Percentiles rank a stretch among this genome's conserved stretches.
These are phyloP conservation scores for Ictidomys tridecemlineatus DNA, from an alignment of 2,113 vertebrate species.

Conservation along the genomic window DNA sequence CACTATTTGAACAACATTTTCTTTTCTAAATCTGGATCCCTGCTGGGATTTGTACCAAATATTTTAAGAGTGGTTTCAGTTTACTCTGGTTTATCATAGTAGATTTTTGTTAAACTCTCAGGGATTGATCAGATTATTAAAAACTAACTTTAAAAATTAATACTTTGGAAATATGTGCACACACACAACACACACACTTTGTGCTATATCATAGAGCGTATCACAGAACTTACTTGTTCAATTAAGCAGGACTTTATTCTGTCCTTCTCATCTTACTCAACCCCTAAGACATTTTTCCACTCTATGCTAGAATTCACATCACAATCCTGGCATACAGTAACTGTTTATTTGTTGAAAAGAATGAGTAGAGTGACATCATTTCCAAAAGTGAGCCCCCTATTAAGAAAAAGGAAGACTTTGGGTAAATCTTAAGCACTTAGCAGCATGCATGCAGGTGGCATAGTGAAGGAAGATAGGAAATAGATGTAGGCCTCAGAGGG, in stretches of 20 bases:
- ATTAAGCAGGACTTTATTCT: not conserved
- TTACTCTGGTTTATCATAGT: not conserved
- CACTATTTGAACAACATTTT: not conserved
- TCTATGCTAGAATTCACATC: not conserved
- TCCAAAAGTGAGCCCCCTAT: not conserved
- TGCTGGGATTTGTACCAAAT: not conserved
- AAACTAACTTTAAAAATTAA: not conserved
- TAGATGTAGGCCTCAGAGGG: too few species aligned
- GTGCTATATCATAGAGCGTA: not conserved
- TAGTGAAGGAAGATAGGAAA: not conserved
- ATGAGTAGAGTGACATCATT: not conserved
- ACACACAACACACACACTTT: not conserved
- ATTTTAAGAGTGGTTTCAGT: not conserved
- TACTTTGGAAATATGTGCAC: not conserved
- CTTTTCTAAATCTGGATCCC: not conserved
- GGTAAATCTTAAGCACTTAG: not conserved
- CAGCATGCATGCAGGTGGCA: fast-evolving
- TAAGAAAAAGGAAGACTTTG: not conserved
- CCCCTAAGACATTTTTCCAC: not conserved
- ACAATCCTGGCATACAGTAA: not conserved
- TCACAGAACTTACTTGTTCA: not conserved
- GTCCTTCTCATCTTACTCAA: not conserved
- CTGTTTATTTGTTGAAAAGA: not conserved
- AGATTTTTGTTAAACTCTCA: constrained; percentile 39
- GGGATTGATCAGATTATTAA: not conserved